These are phyloP conservation scores for Nemoura dubitans DNA, from an alignment of 2,888 invertebrate genomes.

Conservation along the genomic window DNA sequence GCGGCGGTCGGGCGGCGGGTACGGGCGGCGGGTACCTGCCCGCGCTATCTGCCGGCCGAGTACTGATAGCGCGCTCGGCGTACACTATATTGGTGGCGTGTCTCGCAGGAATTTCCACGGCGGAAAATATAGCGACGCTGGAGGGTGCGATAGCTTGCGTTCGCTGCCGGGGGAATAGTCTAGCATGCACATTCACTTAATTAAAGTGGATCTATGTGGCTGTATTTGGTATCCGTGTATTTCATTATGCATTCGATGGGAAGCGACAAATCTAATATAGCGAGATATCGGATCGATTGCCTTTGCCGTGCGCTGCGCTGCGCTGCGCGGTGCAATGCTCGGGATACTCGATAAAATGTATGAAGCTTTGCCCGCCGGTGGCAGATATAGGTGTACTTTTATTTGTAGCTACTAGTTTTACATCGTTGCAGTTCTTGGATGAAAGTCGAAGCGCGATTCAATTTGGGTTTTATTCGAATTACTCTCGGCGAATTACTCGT, in stretches of 20 bases:
- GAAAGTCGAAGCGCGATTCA: background rate
- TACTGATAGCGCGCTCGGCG: background rate
- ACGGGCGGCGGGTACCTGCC: no score
- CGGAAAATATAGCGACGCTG: background rate
- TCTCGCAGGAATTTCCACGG: background rate
- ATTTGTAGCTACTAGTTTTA: no score
- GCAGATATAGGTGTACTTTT: no score
- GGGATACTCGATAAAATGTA: background rate
- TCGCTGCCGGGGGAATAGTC: background rate
- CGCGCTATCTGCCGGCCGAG: background rate
- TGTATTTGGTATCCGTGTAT: background rate
- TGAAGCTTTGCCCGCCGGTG: background rate
- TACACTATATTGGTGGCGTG: background rate
- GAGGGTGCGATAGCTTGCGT: background rate
- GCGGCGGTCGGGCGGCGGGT: no score
- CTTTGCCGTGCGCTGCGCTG: no score
- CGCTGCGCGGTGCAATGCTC: background rate
- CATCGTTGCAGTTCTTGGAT: background rate
- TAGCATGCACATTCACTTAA: conserved; percentile 15
- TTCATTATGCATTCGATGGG: conserved; percentile 14
- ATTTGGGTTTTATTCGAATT: background rate
- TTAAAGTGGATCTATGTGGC: conserved; percentile 13
- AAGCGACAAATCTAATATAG: conserved; percentile 23
- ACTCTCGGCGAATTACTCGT: background rate
- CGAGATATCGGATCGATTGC: background rate